A percentile compares a stretch with the other conserved stretches of the same genome.
These are phyloP conservation scores for Xiphophorus maculatus DNA, from an alignment of 2,113 vertebrate genomes.

Conservation along the genomic window DNA sequence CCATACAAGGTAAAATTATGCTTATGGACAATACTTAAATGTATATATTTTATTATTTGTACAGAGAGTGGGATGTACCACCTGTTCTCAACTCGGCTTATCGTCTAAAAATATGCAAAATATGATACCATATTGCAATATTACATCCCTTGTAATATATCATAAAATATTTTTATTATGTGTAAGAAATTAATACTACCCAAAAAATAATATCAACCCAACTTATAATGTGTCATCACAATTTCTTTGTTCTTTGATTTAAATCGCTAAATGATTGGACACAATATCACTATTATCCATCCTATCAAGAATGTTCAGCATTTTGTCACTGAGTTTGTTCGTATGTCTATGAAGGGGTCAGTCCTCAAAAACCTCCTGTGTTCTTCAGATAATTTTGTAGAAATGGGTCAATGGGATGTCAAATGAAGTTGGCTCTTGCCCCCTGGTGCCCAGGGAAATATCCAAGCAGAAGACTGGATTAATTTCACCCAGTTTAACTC, in stretches of 20 bases:
- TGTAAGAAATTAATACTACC: too few species aligned
- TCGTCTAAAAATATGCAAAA: neutral
- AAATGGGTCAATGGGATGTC: constrained; percentile 82
- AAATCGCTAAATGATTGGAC: neutral
- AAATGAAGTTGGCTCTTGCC: constrained; percentile 81
- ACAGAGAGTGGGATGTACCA: too few species aligned
- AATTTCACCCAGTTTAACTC: constrained; percentile 79
- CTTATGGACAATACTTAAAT: too few species aligned
- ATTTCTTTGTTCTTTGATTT: neutral
- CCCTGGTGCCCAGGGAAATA: constrained; percentile 78
- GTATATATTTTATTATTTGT: too few species aligned
- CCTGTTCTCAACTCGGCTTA: too few species aligned
- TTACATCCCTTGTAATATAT: neutral
- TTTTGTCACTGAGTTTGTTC: neutral
- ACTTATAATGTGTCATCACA: neutral
- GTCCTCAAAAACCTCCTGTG: constrained; percentile 46
- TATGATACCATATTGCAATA: neutral
- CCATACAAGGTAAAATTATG: too few species aligned
- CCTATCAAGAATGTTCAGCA: neutral
- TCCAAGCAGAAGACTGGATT: constrained; percentile 79
- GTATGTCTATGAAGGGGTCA: constrained; percentile 18
- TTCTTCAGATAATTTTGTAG: constrained; percentile 68
- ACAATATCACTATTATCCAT: neutral
- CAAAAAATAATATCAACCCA: neutral
- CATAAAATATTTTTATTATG: neutral